phyloP scores from a whole-genome alignment of 2,113 vertebrate species.

The Scomber scombrus region DNA sequence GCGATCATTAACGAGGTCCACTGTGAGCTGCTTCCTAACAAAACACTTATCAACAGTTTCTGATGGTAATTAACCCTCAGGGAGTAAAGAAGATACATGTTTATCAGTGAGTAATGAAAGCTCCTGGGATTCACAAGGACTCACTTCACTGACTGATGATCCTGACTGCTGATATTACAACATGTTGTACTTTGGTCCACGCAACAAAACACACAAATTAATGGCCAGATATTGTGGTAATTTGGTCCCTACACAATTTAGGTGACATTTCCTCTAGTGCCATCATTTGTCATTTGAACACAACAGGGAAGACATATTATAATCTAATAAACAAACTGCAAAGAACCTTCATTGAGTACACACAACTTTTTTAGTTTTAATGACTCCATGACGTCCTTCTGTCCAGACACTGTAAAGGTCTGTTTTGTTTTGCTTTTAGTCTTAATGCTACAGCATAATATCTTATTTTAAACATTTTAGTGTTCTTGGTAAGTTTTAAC shows the following conservation, averaged over 20 bases:
- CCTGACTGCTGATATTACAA: background rate
- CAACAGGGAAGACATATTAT: too few species aligned
- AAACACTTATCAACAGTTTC: conserved; percentile 53
- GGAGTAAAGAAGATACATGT: background rate
- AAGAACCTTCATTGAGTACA: too few species aligned
- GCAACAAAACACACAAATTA: too few species aligned
- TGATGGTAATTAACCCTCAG: conserved; percentile 59
- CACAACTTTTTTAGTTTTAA: too few species aligned
- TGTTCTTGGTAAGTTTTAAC: too few species aligned
- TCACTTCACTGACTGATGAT: background rate
- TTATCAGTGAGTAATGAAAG: background rate
- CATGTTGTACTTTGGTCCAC: background rate
- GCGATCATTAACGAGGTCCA: conserved; percentile 51
- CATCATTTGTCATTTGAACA: too few species aligned
- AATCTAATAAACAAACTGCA: too few species aligned
- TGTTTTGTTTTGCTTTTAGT: too few species aligned
- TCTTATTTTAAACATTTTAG: background rate
- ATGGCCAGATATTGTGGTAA: too few species aligned
- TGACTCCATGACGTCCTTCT: background rate
- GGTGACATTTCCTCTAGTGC: too few species aligned
- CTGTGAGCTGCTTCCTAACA: conserved; percentile 22
- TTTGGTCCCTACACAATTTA: too few species aligned
- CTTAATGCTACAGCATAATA: background rate
- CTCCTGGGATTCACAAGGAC: conserved; percentile 3
- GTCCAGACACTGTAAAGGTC: background rate